A percentile compares a stretch with the other conserved stretches of the same genome.
phyloP scores from a whole-genome alignment of 23 tunicate species.

The Diplosoma virens region DNA sequence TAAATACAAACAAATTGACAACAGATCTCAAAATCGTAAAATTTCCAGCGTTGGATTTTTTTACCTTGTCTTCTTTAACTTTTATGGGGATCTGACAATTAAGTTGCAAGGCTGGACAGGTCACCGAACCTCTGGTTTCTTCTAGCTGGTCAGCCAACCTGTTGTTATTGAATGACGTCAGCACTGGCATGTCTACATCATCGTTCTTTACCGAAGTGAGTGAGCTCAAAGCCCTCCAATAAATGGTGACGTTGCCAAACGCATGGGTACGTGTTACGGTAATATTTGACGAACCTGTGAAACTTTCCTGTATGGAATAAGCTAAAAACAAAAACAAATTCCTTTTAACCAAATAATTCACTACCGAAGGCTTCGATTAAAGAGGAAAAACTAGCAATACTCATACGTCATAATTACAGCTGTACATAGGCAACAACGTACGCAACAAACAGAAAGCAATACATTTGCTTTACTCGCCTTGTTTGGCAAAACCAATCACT shows the following conservation, averaged over 20 bases:
- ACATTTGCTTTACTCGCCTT: conserved; percentile 27
- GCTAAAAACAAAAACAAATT: too few species aligned
- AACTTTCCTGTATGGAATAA: conserved; percentile 3
- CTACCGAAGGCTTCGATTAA: too few species aligned
- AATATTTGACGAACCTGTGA: background rate
- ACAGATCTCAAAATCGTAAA: background rate
- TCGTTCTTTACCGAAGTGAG: background rate
- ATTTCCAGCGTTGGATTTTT: background rate
- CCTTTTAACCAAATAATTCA: too few species aligned
- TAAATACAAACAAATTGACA: conserved; percentile 1
- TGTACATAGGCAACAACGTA: too few species aligned
- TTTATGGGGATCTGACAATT: conserved; percentile 42
- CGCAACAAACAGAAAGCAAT: too few species aligned
- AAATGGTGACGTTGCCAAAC: conserved; percentile 60
- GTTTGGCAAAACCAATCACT: conserved; percentile 36
- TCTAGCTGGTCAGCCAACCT: conserved; percentile 34
- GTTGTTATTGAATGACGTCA: too few species aligned
- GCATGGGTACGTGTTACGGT: conserved; percentile 49
- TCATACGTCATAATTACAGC: too few species aligned
- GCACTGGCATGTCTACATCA: background rate
- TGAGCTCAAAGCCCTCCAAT: conserved; percentile 41
- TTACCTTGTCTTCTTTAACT: conserved; percentile 61
- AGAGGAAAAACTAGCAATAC: too few species aligned
- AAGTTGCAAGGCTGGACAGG: conserved; percentile 17
- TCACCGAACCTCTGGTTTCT: conserved; percentile 30